Percentiles rank a stretch among this genome's conserved stretches.
phyloP scores from a whole-genome alignment of 2,113 vertebrate species.

The Zosterops lateralis region DNA sequence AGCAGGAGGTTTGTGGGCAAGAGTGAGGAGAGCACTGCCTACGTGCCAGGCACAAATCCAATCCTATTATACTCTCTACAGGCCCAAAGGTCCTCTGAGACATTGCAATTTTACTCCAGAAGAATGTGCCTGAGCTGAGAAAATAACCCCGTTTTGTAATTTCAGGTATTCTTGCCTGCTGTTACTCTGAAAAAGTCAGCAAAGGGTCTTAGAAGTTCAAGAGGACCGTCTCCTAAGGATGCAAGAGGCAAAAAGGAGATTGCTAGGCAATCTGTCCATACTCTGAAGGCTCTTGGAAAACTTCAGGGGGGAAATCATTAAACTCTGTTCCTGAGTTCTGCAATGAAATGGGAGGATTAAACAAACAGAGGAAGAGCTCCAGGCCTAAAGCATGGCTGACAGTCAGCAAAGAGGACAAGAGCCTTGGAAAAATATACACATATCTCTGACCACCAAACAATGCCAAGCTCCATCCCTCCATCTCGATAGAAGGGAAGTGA shows the following conservation, averaged over 20 bases:
- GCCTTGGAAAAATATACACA: not conserved
- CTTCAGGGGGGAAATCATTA: not conserved
- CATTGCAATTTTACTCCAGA: not conserved
- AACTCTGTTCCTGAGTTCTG: not conserved
- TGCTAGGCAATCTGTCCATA: not conserved
- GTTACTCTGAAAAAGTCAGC: not conserved
- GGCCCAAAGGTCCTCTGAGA: not conserved
- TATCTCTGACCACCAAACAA: not conserved
- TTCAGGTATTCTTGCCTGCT: not conserved
- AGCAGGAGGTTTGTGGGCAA: not conserved
- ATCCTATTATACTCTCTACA: not conserved
- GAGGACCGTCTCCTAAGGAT: not conserved
- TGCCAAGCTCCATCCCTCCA: not conserved
- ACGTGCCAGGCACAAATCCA: not conserved
- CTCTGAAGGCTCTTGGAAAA: not conserved
- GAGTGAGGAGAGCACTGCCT: not conserved
- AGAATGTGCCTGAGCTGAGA: not conserved
- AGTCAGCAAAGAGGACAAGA: not conserved
- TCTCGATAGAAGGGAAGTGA: not conserved
- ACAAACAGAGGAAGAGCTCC: not conserved
- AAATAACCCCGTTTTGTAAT: not conserved
- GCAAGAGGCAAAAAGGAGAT: not conserved
- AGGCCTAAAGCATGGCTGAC: not conserved
- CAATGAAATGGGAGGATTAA: not conserved
- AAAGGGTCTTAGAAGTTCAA: not conserved